Evolutionary conservation across 2,888 invertebrate genomes (phyloP).

Genomic region (Lochmaea capreae): DNA sequence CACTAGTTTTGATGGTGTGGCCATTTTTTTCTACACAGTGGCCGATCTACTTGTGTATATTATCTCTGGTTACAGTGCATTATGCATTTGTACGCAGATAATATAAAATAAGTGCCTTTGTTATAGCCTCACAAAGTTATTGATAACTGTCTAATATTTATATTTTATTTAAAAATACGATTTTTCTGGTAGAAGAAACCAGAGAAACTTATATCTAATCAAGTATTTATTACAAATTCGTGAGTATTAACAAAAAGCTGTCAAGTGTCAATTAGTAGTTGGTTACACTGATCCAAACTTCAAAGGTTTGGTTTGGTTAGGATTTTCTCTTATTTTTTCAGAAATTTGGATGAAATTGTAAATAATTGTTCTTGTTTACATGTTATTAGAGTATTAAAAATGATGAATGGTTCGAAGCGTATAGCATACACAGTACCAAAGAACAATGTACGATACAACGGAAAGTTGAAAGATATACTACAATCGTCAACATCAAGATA

Average conservation of each 20-base stretch:
- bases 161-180: too few species aligned
- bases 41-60: too few species aligned
- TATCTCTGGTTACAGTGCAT: too few species aligned
- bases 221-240: too few species aligned
- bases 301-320: conserved; percentile 3
- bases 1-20: too few species aligned
- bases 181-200: too few species aligned
- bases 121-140: too few species aligned
- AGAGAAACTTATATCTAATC: too few species aligned
- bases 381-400: conserved; percentile 6
- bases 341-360: neutral
- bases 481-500: conserved; percentile 43
- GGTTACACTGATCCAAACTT: neutral
- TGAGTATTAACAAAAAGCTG: neutral
- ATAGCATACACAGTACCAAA: conserved; percentile 38
- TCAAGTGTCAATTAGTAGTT: neutral
- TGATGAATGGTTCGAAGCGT: conserved; percentile 37
- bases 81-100: too few species aligned
- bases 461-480: conserved; percentile 51
- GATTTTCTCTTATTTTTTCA: conserved; percentile 2
- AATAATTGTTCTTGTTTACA: neutral
- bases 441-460: conserved; percentile 48
- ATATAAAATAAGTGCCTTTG: too few species aligned
- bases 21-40: too few species aligned
- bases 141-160: too few species aligned